A percentile compares a stretch with the other conserved stretches of the same genome.
These are phyloP conservation scores for Mactromeris polynyma DNA, from an alignment of 2,888 invertebrate genomes.

Conservation along the genomic window DNA sequence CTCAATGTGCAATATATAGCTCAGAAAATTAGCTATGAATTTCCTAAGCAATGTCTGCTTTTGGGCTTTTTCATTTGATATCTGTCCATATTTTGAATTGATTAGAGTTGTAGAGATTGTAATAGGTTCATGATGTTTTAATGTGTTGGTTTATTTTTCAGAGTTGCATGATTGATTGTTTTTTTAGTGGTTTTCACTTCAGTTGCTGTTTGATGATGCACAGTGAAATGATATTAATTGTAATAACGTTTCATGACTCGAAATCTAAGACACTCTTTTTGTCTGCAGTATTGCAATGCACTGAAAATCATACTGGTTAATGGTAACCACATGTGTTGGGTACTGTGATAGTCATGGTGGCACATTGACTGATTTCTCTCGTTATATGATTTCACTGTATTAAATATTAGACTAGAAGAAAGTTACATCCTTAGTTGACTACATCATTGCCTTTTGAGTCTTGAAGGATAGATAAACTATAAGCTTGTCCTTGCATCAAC, in stretches of 20 bases:
- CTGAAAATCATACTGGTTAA: too few relatives aligned
- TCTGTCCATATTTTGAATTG: not conserved
- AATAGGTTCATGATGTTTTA: not conserved
- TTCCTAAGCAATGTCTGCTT: too few relatives aligned
- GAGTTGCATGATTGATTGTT: not conserved
- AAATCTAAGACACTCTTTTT: too few relatives aligned
- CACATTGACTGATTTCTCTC: not conserved
- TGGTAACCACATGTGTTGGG: not conserved
- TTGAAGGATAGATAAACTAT: not conserved
- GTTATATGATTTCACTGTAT: not conserved
- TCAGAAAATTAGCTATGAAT: too few relatives aligned
- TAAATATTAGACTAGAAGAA: not conserved
- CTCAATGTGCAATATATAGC: too few relatives aligned
- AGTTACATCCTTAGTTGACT: not conserved
- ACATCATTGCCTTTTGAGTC: not conserved
- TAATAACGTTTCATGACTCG: too few relatives aligned
- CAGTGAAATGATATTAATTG: constrained; percentile 35
- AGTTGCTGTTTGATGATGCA: constrained; percentile 29
- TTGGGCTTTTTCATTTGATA: not conserved
- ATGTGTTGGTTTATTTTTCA: constrained; percentile 10
- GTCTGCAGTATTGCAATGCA: too few relatives aligned
- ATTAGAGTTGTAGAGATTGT: not conserved
- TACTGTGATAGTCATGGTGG: not conserved
- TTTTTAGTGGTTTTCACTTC: constrained; percentile 14
- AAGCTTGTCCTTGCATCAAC: not conserved